Evolutionary conservation across 2,888 invertebrate genomes (phyloP).

Genomic region (Polydrusus tereticollis): DNA sequence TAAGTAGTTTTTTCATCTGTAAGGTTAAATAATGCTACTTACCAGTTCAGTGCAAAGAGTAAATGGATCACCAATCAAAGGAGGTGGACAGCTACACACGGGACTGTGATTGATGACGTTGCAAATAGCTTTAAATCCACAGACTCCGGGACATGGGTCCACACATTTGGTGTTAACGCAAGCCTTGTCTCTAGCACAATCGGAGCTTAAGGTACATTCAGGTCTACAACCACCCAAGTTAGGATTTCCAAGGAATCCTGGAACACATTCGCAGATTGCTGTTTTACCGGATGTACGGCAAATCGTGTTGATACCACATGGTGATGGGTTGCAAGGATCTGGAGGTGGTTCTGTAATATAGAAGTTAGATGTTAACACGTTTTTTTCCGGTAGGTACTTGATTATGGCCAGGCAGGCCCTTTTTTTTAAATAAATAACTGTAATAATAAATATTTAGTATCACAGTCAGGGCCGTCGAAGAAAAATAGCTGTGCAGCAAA

Average conservation of each 20-base stretch:
- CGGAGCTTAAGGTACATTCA: slow-evolving; percentile 86
- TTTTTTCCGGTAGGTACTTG: not conserved
- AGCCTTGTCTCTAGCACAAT: slow-evolving; percentile 80
- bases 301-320: slow-evolving; percentile 84
- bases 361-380: slow-evolving; percentile 26
- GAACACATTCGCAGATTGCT: slow-evolving; percentile 81
- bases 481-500: too few relatives aligned
- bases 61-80: slow-evolving; percentile 86
- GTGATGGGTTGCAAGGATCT: slow-evolving; percentile 72
- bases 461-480: too few relatives aligned
- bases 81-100: slow-evolving; percentile 83
- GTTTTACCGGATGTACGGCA: slow-evolving; percentile 72
- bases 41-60: slow-evolving; percentile 71
- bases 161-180: slow-evolving; percentile 85
- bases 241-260: slow-evolving; percentile 82
- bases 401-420: too few relatives aligned
- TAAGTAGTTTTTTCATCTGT: not conserved
- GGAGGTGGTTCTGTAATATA: slow-evolving; percentile 54
- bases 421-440: too few relatives aligned
- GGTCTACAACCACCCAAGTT: slow-evolving; percentile 80
- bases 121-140: slow-evolving; percentile 83
- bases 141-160: slow-evolving; percentile 85
- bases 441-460: too few relatives aligned
- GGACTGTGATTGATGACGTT: slow-evolving; percentile 87
- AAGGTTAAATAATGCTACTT: slow-evolving; percentile 12